These are phyloP conservation scores for Epizoanthus ramosus DNA, from an alignment of 92 coral and sea anemone species.

Conservation along the genomic window DNA sequence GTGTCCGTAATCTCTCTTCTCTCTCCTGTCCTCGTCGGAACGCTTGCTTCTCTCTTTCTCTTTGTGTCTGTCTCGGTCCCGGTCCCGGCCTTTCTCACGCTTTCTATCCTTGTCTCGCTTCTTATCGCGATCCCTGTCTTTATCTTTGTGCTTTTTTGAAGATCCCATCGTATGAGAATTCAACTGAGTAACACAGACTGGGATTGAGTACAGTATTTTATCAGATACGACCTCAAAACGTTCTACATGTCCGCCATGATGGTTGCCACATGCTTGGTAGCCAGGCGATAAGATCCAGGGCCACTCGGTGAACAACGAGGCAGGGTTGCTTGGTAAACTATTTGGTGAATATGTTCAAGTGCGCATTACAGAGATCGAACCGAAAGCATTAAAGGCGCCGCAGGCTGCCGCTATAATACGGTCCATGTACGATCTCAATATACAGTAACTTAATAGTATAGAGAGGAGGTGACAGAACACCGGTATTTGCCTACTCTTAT, in stretches of 20 bases:
- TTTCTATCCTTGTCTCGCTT: slow-evolving; percentile 40
- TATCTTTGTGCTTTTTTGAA: slow-evolving; percentile 52
- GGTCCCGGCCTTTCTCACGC: slow-evolving; percentile 28
- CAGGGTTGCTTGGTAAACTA: too few relatives aligned
- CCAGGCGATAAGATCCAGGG: neutral
- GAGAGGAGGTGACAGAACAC: too few relatives aligned
- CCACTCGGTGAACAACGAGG: neutral
- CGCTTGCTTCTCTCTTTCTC: slow-evolving; percentile 49
- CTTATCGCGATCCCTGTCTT: slow-evolving; percentile 45
- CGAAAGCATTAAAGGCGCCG: too few relatives aligned
- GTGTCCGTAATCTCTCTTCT: slow-evolving; percentile 38
- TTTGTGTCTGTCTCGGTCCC: slow-evolving; percentile 34
- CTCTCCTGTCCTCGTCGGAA: slow-evolving; percentile 36
- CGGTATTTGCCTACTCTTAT: too few relatives aligned
- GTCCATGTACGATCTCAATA: too few relatives aligned
- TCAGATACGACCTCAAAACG: slow-evolving; percentile 30
- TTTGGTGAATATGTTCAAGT: too few relatives aligned
- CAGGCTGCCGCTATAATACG: too few relatives aligned
- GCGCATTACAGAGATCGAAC: too few relatives aligned
- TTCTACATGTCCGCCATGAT: too few relatives aligned
- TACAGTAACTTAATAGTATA: too few relatives aligned
- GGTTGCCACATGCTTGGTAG: slow-evolving; percentile 28
- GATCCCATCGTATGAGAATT: slow-evolving; percentile 45
- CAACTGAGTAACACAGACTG: neutral
- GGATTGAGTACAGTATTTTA: too few relatives aligned